Percentiles rank a stretch among this genome's conserved stretches.
These are phyloP conservation scores for Stenopsyche tienmushanensis DNA, from an alignment of 1,140 invertebrate species.

Conservation along the genomic window DNA sequence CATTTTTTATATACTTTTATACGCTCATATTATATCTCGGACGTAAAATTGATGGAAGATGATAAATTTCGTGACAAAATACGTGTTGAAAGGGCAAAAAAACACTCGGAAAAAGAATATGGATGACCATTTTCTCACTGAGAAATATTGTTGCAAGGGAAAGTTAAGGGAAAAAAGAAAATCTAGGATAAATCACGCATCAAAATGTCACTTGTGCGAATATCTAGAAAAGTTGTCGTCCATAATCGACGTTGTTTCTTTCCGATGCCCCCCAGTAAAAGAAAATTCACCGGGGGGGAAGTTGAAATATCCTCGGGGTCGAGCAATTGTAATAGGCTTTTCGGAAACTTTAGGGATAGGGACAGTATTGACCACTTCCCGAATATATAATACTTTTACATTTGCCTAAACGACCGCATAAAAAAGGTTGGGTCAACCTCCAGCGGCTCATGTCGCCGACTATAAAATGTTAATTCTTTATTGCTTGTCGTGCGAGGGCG, in stretches of 20 bases:
- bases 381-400: constrained; percentile 1
- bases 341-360: not conserved
- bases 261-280: not conserved
- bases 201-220: constrained; percentile 10
- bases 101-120: not conserved
- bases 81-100: not conserved
- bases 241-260: not conserved
- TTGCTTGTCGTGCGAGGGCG: too few species aligned
- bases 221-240: constrained; percentile 4
- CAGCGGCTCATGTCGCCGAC: not conserved
- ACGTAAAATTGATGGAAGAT: too few species aligned
- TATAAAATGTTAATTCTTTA: constrained; percentile 12
- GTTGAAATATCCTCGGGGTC: not conserved
- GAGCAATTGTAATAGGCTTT: constrained; percentile 4
- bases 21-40: too few species aligned
- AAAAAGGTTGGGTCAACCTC: constrained; percentile 6
- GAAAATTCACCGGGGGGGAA: not conserved
- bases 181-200: constrained; percentile 4
- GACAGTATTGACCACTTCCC: not conserved
- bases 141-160: not conserved
- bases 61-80: not conserved
- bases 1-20: too few species aligned
- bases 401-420: constrained; percentile 7
- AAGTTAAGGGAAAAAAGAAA: not conserved
- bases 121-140: not conserved